A percentile compares a stretch with the other conserved stretches of the same genome.
Evolutionary conservation across 2,888 invertebrate species (phyloP).

Genomic region (Camptogramma bilineatum): DNA sequence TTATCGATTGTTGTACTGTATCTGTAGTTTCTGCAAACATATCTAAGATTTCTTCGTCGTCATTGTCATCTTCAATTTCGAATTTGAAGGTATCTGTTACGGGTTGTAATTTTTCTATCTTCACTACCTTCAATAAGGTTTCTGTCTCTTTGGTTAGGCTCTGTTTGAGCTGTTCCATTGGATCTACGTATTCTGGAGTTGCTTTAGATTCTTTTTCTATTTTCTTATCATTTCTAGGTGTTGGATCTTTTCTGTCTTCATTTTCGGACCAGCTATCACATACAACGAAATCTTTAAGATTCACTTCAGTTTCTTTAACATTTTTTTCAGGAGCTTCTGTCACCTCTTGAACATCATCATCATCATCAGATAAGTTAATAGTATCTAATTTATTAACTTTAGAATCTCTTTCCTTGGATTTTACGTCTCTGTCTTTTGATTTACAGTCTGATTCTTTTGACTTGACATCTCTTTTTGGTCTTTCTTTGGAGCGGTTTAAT

Average conservation of each 20-base stretch:
- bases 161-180: conserved; percentile 49
- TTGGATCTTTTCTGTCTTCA: conserved; percentile 66
- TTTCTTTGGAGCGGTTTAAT: conserved; percentile 44
- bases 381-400: conserved; percentile 46
- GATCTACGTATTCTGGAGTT: conserved; percentile 46
- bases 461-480: conserved; percentile 45
- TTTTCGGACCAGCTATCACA: conserved; percentile 83
- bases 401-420: conserved; percentile 42
- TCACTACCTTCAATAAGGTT: conserved; percentile 45
- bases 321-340: conserved; percentile 44
- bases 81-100: conserved; percentile 76
- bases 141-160: conserved; percentile 30
- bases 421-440: conserved; percentile 48
- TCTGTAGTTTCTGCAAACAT: conserved; percentile 62
- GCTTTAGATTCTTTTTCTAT: conserved; percentile 15
- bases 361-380: conserved; percentile 39
- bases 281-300: conserved; percentile 75
- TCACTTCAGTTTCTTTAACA: conserved; percentile 67
- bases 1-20: conserved; percentile 56
- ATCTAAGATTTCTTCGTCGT: conserved; percentile 70
- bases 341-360: conserved; percentile 36
- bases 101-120: conserved; percentile 68
- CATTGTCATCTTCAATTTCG: conserved; percentile 74
- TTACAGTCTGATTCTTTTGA: conserved; percentile 49
- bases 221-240: conserved; percentile 60